These are phyloP conservation scores for Lepidonotus clava DNA, from an alignment of 2,888 invertebrate genomes.

Conservation along the genomic window DNA sequence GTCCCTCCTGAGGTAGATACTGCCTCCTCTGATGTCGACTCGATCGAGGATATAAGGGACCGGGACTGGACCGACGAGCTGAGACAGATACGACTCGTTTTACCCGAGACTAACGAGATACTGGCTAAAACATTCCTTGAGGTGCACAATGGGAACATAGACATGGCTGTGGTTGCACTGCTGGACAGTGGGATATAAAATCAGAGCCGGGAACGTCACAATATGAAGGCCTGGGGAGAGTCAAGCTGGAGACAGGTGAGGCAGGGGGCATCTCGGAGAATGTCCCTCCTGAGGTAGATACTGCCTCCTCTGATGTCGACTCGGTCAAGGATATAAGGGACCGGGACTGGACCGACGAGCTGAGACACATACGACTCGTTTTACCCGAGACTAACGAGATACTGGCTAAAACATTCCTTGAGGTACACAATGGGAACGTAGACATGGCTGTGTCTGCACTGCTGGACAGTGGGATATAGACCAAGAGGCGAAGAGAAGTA, in stretches of 20 bases:
- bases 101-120: background rate
- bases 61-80: background rate
- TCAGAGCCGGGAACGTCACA: background rate
- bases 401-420: background rate
- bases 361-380: background rate
- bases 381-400: background rate
- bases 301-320: no score
- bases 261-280: no score
- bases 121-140: background rate
- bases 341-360: background rate
- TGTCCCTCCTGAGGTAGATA: no score
- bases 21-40: no score
- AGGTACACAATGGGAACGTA: background rate
- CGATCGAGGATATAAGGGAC: background rate
- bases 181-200: background rate
- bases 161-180: background rate
- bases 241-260: background rate
- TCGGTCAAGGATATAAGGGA: background rate
- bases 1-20: no score
- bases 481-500: no score
- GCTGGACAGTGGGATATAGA: no score
- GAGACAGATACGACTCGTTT: background rate
- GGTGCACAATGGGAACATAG: background rate
- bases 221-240: background rate
- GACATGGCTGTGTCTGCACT: background rate